These are phyloP conservation scores for Acheta domesticus DNA, from an alignment of 2,888 invertebrate genomes.

Conservation along the genomic window DNA sequence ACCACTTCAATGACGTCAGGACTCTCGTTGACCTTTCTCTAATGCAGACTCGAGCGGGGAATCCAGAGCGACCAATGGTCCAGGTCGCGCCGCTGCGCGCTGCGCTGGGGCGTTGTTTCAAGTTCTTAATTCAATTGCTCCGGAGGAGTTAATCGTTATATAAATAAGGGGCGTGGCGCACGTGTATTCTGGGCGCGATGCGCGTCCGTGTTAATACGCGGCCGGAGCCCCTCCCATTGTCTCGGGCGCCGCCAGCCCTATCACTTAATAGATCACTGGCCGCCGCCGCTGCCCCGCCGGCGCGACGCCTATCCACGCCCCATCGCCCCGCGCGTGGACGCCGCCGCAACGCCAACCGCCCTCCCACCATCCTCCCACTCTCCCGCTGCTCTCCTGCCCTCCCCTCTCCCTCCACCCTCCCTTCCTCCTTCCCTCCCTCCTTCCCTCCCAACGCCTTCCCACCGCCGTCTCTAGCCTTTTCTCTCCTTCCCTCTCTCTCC, in stretches of 20 bases:
- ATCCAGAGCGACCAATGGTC: not conserved
- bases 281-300: not conserved
- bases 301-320: not conserved
- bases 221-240: not conserved
- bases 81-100: not conserved
- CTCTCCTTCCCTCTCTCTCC: too few species aligned
- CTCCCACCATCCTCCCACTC: not conserved
- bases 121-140: constrained; percentile 18
- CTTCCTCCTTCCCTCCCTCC: rapidly evolving
- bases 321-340: not conserved
- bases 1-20: too few species aligned
- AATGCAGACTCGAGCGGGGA: not conserved
- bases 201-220: not conserved
- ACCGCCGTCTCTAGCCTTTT: too few species aligned
- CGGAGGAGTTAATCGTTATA: constrained; percentile 18
- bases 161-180: not conserved
- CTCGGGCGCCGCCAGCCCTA: not conserved
- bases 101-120: not conserved
- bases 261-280: constrained; percentile 10
- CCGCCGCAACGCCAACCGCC: not conserved
- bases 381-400: too few species aligned
- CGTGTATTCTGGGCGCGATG: not conserved
- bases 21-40: not conserved
- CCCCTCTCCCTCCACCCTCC: too few species aligned
- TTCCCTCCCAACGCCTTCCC: too few species aligned